Base-by-base conservation (phyloP, 2,797 vertebrate species). In the Anisognathus igniventris region DNA sequence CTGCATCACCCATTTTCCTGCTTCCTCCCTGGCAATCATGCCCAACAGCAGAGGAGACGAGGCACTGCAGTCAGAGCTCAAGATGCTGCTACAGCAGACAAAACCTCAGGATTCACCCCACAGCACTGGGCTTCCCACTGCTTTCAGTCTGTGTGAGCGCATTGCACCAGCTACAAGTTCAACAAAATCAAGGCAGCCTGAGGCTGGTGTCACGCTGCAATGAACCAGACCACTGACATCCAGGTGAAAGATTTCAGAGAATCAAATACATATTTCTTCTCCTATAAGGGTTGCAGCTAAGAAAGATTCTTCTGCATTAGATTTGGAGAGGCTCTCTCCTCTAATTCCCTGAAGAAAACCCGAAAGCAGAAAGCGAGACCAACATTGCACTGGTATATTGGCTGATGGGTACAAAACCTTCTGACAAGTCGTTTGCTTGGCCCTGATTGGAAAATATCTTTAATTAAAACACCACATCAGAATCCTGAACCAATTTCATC, bases 391-490 rank as follows among this genome's bases (percentile, higher is more conserved):
- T 88, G 64, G 51, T 42, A 79, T 87, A 81, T 56, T 64, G 64
- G 96, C 92, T 92, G 39, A 78, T 53, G 89, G 88, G 67, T 76
- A 95, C 93, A 88, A 95, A 96, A 88, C 89, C 89, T 97, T 94
- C 93, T 88, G 84, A 96, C 86, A 96, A 96, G 96, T 78, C 61
- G 3, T 94, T 94, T 93, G 74, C 96, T 96, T 20, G 44, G 87
- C 90, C 92, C 96, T 97, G 96, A 97, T 95, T 96, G 94, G 97
- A 97, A 98, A 97, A 96, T 96, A 95, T 97, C 97, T 97, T 97
- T 98, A 98, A 98, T 97, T 97, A 98, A 98, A 98, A 96, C 95
- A 96, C 94, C 95, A 60, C 97, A 93, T 97, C 97, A 96, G 95
- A 96, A 97, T 95, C 94, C 96, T 56, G 92, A 97, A 94, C 95